Base-by-base conservation (phyloP, 37 sponge, comb jelly and placozoan genomes). In the Cliona cf. orientalis region DNA sequence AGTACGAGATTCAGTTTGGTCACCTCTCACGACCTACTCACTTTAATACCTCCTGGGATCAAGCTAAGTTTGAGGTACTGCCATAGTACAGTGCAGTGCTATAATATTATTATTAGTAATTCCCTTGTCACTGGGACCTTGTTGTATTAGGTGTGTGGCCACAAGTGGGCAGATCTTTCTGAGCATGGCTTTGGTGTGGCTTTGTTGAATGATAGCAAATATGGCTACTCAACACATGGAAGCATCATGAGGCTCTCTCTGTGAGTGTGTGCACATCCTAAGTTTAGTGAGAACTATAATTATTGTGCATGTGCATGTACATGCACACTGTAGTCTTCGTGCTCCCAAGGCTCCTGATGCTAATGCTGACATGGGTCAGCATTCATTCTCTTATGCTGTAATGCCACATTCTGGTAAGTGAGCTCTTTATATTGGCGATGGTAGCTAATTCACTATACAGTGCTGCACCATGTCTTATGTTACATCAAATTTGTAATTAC, bases 31-130 rank as follows among this genome's bases (percentile, higher is more conserved):
- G 93, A 35, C 93, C 93, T 41, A 92, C 85, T 33, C 93, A 92
- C 60, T 82, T 74, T 75, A 92, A 92, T 69, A 92, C 93, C 34
- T 87, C 89, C 34, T 92, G 93, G 93, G 93, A 92, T 62, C 75
- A 80, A 65, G 93, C 93, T 31, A 87, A 75, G 46, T 92, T 88
- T 80, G 93, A 92, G 85, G 93, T 91, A 3, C 46, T 26, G 3
- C 2, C 5, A 23, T 26, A 62, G 7, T 26, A 25, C 63, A 25
- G 29, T n/a, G 29, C 26, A 62, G 63, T 22, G 23, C 63, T 62
- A 22, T 62, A 62, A 6, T 22, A 25, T 6, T 26, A 14, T 9
- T 62, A 19, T 7, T n/a, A 14, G 29, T 62, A 62, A 26, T n/a
- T 14, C n/a, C n/a, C n/a, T n/a, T n/a, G n/a, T n/a, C n/a, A n/a